Base-by-base conservation (phyloP, 2,113 vertebrate genomes). In the Chrysemys picta region DNA sequence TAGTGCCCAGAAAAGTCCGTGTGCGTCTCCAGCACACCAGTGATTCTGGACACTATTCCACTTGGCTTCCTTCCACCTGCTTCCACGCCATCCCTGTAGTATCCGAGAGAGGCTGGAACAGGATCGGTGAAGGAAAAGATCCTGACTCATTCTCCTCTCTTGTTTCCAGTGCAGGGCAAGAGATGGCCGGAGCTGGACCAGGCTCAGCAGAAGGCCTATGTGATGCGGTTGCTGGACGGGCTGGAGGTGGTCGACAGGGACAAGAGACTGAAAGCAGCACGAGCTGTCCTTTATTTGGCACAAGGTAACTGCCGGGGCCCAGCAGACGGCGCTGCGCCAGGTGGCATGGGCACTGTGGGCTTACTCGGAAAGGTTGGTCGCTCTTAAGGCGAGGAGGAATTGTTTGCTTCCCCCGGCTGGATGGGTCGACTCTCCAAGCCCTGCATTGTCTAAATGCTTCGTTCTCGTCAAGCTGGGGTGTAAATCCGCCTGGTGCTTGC, bases 251-350 rank as follows among this genome's bases (percentile, higher is more conserved):
- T 99, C 45, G 98, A 98, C 97, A 97, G 99, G 80, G 99, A 99
- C 89, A 99, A 97, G 98, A 98, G 99, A 91, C 98, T 99, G 65
- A 98, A 98, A 89, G 99, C 99, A 14, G 98, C 99, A 24, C 97
- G 99, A 69, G 99, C 99, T 92, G 98, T 99, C 95, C 99, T 99
- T 54, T 99, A 99, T 94, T 97, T 99, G 97, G 99, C 99, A 14
- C 99, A 99, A 98, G 99, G 99, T 99, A 95, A 98, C 84, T 72
- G 27, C 45, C 47, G 5, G 29, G 12, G 16, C 54, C 84, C 79
- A 42, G 52, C 79, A 50, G 11, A 10, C 2, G 5, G 49, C 45
- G 2, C 27, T 3, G 17, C 31, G 52, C 17, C 9, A 13, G 42
- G 75, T 25, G 42, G 22, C 12, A 8, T 78, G 29, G 8, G 42